Percentiles rank a stretch among this genome's conserved stretches.
These are phyloP conservation scores for Acropora yongei DNA, from an alignment of 64 coral and sea anemone genomes.

Conservation along the genomic window DNA sequence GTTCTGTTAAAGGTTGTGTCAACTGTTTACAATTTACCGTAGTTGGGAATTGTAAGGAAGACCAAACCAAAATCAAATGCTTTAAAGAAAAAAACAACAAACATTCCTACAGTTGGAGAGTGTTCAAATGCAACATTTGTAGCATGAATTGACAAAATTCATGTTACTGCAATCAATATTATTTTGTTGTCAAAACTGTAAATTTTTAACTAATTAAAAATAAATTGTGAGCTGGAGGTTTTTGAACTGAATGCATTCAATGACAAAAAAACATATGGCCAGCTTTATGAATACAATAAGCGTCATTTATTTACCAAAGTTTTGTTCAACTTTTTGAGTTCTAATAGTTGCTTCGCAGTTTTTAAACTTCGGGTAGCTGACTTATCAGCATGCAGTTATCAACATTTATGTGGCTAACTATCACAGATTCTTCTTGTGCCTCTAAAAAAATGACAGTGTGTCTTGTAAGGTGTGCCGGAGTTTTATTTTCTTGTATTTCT, in stretches of 20 bases:
- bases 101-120: background rate
- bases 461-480: background rate
- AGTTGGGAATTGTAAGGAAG: background rate
- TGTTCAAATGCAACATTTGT: background rate
- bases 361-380: background rate
- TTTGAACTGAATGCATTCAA: background rate
- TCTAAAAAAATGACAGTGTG: background rate
- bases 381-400: background rate
- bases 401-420: background rate
- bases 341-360: slow-evolving; percentile 31
- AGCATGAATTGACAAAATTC: background rate
- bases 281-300: background rate
- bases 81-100: background rate
- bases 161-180: background rate
- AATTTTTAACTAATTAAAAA: background rate
- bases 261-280: background rate
- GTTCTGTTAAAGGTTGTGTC: background rate
- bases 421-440: background rate
- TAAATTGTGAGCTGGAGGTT: background rate
- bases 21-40: background rate
- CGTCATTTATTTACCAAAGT: slow-evolving; percentile 44
- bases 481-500: background rate
- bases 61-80: background rate
- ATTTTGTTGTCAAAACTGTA: background rate
- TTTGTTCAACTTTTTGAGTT: slow-evolving; percentile 46